Evolutionary conservation across 2,113 vertebrate species (phyloP).

Genomic region (Sander vitreus): DNA sequence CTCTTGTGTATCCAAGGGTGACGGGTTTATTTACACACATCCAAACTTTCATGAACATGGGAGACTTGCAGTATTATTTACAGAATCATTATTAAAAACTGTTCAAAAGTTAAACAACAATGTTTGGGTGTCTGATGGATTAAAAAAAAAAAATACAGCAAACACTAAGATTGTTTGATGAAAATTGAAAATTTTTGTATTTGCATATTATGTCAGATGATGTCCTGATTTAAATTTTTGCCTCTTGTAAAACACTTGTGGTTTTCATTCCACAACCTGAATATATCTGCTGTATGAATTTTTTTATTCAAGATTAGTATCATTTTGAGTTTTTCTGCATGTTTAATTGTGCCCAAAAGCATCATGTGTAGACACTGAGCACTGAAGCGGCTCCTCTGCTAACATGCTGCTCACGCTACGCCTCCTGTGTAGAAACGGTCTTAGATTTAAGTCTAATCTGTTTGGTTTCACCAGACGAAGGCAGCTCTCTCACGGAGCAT

Average conservation of each 20-base stretch:
- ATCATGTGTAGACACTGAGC: not conserved
- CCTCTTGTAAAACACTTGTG: not conserved
- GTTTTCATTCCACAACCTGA: not conserved
- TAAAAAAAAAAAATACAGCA: too few species aligned
- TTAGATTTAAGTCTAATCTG: not conserved
- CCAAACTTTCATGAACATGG: not conserved
- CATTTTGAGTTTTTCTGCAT: not conserved
- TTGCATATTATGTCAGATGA: not conserved
- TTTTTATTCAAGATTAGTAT: not conserved
- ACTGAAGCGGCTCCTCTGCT: not conserved
- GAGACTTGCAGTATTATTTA: conserved; percentile 31
- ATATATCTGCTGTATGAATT: not conserved
- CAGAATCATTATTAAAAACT: conserved; percentile 3
- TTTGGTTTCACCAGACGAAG: conserved; percentile 90
- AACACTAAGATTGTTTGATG: too few species aligned
- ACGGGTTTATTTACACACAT: conserved; percentile 38
- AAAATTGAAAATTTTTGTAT: too few species aligned
- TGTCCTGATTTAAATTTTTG: not conserved
- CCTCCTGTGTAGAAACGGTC: not conserved
- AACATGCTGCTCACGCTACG: not conserved
- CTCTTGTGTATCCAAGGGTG: not conserved
- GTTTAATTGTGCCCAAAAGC: not conserved
- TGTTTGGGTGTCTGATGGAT: not conserved
- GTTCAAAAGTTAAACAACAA: not conserved
- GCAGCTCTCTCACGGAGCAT: conserved; percentile 96